Evolutionary conservation across 2,797 vertebrate genomes (phyloP), one percentile per base, ranked within the genome.

Genomic region (Microctenopoma stevenorrisi): DNA sequence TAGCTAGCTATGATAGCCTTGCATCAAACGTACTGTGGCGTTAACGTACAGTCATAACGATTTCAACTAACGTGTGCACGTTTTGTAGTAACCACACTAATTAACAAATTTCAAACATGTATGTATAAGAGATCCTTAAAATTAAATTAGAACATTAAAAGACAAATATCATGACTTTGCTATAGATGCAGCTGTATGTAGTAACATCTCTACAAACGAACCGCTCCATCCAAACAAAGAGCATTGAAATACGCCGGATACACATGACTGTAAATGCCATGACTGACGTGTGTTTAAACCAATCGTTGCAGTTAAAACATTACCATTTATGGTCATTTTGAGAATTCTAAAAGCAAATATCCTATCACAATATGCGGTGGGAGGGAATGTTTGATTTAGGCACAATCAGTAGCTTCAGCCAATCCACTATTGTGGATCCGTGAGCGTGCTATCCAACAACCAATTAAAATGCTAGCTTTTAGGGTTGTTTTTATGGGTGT

Each of bases 271-370:
- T 9, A 9, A 37, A 8, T 42, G 40, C 11, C 6, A 2, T 65
- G 73, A 91, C 56, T 73, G 81, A 56, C 66, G 37, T 26, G 1
- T 42, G 9, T 18, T 50, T 75, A 13, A 56, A 43, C 87, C 78
- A 91, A 91, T 87, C 49, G 44, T 13, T 11, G 42, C 3, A 46
- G 28, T 40, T 26, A 8, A 49, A 57, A 56, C 4, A 1, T 66
- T 4, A 51, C 89, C 92, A 84, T 89, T 55, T 92, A 89, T 80
- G 90, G 93, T 83, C 33, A 48, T 67, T 64, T 82, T 47, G 18
- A 38, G 10, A 26, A 9, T 57, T 68, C 81, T 70, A 78, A 82
- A 86, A 74, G 73, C 79, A 81, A 58, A 57, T 11, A 15, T 78
- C 86, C 91, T 92, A 88, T 88, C 11, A 63, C 2, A 69, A 60